Evolutionary conservation across 2,888 invertebrate genomes (phyloP).

Genomic region (Pristionchus japonicus): DNA sequence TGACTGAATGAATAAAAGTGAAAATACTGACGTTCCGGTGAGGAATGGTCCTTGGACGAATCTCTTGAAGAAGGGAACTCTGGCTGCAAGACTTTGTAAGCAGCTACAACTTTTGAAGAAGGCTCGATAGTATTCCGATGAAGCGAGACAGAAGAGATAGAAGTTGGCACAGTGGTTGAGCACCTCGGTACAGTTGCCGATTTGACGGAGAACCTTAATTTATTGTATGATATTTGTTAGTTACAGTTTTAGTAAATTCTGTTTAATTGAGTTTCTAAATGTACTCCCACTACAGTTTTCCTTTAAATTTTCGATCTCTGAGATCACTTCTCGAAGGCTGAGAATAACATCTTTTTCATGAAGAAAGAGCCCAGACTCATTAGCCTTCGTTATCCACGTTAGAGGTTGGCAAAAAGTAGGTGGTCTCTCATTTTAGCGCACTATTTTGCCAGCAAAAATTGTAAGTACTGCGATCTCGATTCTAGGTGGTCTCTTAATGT

Average conservation of each 20-base stretch:
- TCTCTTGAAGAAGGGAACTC: neutral
- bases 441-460: neutral
- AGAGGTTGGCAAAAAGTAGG: neutral
- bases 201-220: constrained; percentile 71
- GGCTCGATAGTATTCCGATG: constrained; percentile 67
- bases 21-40: neutral
- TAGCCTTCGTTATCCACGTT: neutral
- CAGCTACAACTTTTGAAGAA: constrained; percentile 67
- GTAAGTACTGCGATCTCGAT: neutral
- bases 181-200: constrained; percentile 73
- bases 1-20: neutral
- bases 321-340: neutral
- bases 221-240: no score
- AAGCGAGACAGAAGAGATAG: constrained; percentile 74
- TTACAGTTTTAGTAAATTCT: no score
- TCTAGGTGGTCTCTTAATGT: neutral
- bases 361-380: neutral
- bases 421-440: neutral
- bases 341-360: neutral
- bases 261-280: no score
- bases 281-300: no score
- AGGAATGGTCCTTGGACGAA: neutral
- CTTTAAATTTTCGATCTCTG: neutral
- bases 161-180: constrained; percentile 74
- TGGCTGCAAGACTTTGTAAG: neutral